Conservation (phyloP, 2,888 invertebrate genomes). For the Chaetoderma sp. region DNA sequence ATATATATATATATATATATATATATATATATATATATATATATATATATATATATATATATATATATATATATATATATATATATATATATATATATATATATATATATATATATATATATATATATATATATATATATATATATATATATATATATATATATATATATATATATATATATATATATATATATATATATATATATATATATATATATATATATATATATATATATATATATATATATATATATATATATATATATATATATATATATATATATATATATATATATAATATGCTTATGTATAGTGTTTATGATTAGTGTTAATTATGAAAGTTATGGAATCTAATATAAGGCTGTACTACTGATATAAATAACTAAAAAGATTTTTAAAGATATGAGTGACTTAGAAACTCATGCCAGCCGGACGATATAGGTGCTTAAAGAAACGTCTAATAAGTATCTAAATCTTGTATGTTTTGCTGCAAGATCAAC, state of each 20-base stretch:
- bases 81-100: background rate
- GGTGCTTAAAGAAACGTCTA: no score
- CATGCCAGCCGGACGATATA: no score
- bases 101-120: background rate
- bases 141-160: conserved; percentile 3
- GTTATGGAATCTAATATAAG: no score
- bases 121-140: background rate
- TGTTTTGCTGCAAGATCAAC: no score
- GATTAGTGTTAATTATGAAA: no score
- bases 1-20: conserved; percentile 17
- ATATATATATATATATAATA: no score
- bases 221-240: background rate
- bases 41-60: conserved; percentile 9
- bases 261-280: background rate
- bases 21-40: conserved; percentile 14
- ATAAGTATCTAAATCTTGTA: no score
- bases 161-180: conserved; percentile 7
- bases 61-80: background rate
- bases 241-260: background rate
- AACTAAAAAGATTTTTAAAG: no score
- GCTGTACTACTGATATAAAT: no score
- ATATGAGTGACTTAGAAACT: no score
- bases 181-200: background rate
- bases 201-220: background rate
- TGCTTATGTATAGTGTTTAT: background rate